phyloP scores from a whole-genome alignment of 2,888 invertebrate species.

The Eupeodes latifasciatus region DNA sequence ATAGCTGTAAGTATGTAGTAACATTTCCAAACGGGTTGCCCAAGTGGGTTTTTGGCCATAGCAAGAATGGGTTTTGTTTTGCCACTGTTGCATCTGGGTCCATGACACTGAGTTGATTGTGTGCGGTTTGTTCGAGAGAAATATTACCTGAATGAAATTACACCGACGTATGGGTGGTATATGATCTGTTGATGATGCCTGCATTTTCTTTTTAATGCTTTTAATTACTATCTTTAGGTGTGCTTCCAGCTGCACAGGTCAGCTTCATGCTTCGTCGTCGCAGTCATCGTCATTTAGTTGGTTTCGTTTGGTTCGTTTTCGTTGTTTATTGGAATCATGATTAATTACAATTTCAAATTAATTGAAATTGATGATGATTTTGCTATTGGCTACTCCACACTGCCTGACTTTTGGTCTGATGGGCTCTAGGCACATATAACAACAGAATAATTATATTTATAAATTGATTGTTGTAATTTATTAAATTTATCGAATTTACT shows the following conservation, averaged over 20 bases:
- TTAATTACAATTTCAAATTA: slow-evolving; percentile 70
- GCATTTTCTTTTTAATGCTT: slow-evolving; percentile 44
- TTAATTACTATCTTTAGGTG: slow-evolving; percentile 64
- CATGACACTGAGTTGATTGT: neutral
- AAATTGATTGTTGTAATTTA: slow-evolving; percentile 32
- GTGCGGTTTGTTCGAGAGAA: neutral
- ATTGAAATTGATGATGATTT: slow-evolving; percentile 70
- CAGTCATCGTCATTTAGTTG: neutral
- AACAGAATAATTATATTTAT: slow-evolving; percentile 54
- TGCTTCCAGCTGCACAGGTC: slow-evolving; percentile 20
- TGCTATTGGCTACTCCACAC: slow-evolving; percentile 21
- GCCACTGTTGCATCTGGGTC: slow-evolving; percentile 52
- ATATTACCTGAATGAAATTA: neutral
- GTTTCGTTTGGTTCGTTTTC: neutral
- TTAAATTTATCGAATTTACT: slow-evolving; percentile 55
- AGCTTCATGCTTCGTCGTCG: neutral
- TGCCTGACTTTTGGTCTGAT: neutral
- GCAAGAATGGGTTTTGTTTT: slow-evolving; percentile 13
- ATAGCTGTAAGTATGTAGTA: neutral
- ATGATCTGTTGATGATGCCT: neutral
- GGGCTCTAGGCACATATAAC: neutral
- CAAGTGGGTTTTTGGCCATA: slow-evolving; percentile 7
- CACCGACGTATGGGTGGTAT: neutral
- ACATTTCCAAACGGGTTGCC: neutral
- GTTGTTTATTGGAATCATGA: slow-evolving; percentile 38